Evolutionary conservation across 2,113 vertebrate genomes (phyloP), one percentile per base, ranked within the genome.

Genomic region (Mormoops blainvillei): DNA sequence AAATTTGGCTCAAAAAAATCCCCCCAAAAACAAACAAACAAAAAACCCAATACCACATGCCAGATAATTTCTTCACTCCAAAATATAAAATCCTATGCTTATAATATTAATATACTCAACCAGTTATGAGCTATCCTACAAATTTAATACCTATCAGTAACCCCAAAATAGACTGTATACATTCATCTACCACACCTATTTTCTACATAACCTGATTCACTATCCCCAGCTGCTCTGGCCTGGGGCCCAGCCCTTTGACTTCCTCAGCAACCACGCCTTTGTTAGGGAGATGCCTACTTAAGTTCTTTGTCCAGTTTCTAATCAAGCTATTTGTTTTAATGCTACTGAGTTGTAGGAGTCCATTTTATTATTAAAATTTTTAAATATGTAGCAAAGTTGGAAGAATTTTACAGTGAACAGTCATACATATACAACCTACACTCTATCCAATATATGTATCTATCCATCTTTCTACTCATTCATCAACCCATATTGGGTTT

Each of bases 71-170:
- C 94, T 95, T 91, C 78, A 91, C 89, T 92, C 77, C 87, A 31
- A 90, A 74, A 87, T 45, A 71, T 9, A 94, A 96, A 97, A 88
- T 6, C 91, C 85, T 89, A 38, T 52, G 85, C 77, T 20, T 81
- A 91, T 90, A 91, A 91, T 22, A 82, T 87, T 68, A 74, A 97
- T 95, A 93, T 1, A 89, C 81, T 94, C 87, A 31, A 89, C 92
- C 94, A 78, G 65, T 95, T 97, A 87, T 19, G 50, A 77, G 77
- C 31, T 19, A 28, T 41, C 93, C 97, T 97, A 94, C 93, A 96
- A 50, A 77, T 52, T 10, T 14, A 61, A 61, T 61, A 48, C 58
- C 54, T 41, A 50, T 48, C 81, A 50, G 58, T 85, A 81, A 52
- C 43, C 19, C 22, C 4, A 48, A 84, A 48, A 56, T 26, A 56